A percentile compares a stretch with the other conserved stretches of the same genome.
Evolutionary conservation across 1,140 invertebrate species (phyloP).

Genomic region (Pentalonia nigronervosa): DNA sequence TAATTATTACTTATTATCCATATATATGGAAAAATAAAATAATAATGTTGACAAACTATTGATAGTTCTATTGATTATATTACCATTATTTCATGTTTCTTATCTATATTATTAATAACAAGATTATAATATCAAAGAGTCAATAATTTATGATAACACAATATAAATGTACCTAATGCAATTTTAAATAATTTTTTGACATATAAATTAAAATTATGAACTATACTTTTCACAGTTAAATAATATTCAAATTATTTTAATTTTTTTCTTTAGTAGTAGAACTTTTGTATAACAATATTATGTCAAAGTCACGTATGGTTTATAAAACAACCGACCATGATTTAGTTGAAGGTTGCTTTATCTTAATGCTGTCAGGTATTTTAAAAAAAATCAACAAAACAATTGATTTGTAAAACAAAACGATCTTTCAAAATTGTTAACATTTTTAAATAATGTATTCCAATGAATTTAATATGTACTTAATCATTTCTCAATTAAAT

Average conservation of each 20-base stretch:
- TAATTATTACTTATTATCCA: not conserved
- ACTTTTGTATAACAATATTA: not conserved
- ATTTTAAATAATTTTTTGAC: not conserved
- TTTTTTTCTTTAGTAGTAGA: not conserved
- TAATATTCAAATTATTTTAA: not conserved
- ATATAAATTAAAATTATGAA: not conserved
- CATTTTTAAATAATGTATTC: not conserved
- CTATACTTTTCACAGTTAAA: not conserved
- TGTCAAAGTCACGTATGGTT: conserved; percentile 16
- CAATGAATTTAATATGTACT: conserved; percentile 6
- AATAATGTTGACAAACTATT: not conserved
- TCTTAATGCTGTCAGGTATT: not conserved
- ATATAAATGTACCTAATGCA: not conserved
- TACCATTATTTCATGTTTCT: not conserved
- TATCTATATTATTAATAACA: not conserved
- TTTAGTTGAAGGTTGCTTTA: not conserved
- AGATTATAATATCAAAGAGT: not conserved
- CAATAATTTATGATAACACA: not conserved
- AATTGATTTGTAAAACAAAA: conserved; percentile 15
- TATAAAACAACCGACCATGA: not conserved
- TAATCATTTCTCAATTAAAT: not conserved
- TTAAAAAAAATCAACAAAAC: conserved; percentile 6
- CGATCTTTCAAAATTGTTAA: not conserved
- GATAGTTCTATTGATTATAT: too few species aligned
- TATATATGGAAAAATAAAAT: not conserved